phyloP scores from a whole-genome alignment of 2,113 vertebrate genomes.

The Paramormyrops kingsleyae region DNA sequence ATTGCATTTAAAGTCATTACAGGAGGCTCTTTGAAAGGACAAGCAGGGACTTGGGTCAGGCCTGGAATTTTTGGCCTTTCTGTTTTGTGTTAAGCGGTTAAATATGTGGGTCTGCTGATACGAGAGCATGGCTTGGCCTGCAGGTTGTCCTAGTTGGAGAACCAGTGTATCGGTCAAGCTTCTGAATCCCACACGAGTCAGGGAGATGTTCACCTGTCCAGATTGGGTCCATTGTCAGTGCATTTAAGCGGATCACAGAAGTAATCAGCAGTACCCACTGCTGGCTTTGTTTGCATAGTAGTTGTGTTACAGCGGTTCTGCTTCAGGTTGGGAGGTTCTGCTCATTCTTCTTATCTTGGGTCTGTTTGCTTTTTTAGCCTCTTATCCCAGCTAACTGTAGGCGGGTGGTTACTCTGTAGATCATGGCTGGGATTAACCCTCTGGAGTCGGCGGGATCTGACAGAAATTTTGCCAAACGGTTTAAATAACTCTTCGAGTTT shows the following conservation, averaged over 20 bases:
- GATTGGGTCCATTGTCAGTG: neutral
- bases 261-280: neutral
- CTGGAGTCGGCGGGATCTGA: no score
- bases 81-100: neutral
- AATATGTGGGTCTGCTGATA: neutral
- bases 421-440: neutral
- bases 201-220: neutral
- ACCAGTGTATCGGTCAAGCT: neutral
- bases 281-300: neutral
- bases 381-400: neutral
- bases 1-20: neutral
- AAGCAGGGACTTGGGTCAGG: neutral
- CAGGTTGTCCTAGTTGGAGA: neutral
- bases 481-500: no score
- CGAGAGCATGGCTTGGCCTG: neutral
- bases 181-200: neutral
- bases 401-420: neutral
- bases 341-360: neutral
- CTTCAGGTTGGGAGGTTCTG: neutral
- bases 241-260: neutral
- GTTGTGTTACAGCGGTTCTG: neutral
- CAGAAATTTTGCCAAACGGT: no score
- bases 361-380: neutral
- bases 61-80: neutral
- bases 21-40: neutral